Conservation (phyloP, 2,888 invertebrate genomes). For the Xylocampa areola region DNA sequence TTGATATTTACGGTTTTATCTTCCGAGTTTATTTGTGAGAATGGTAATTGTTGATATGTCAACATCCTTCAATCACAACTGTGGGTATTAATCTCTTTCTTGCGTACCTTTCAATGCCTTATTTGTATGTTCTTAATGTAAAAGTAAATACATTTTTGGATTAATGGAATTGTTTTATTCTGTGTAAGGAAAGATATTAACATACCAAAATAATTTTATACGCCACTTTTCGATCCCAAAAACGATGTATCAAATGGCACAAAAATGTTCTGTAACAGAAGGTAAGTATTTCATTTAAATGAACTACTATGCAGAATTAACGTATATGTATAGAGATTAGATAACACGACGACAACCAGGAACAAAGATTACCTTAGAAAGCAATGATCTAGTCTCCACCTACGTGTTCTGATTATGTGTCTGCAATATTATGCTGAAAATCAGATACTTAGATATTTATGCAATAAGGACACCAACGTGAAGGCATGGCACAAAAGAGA, state of each 20-base stretch:
- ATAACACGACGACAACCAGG: slow-evolving; percentile 43
- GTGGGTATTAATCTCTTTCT: slow-evolving; percentile 19
- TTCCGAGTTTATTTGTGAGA: slow-evolving; percentile 32
- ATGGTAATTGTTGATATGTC: slow-evolving; percentile 20
- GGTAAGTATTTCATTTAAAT: no score
- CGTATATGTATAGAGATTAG: slow-evolving; percentile 40
- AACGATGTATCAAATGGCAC: no score
- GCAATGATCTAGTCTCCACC: slow-evolving; percentile 41
- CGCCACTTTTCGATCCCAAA: no score
- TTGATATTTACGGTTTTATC: slow-evolving; percentile 49
- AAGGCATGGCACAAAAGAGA: no score
- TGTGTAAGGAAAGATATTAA: no score
- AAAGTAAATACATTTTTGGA: neutral
- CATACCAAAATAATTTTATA: no score
- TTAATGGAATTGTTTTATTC: neutral
- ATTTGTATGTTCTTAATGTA: neutral
- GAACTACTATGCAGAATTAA: slow-evolving; percentile 14
- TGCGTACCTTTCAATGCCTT: slow-evolving; percentile 7
- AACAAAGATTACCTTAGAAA: slow-evolving; percentile 31
- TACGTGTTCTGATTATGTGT: slow-evolving; percentile 34
- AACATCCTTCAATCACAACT: slow-evolving; percentile 30
- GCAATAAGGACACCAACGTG: no score
- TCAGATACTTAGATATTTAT: slow-evolving; percentile 12
- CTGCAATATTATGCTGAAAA: slow-evolving; percentile 9
- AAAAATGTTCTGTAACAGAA: no score